Evolutionary conservation across 2,888 invertebrate genomes (phyloP).

Genomic region (Zeuzera pyrina): DNA sequence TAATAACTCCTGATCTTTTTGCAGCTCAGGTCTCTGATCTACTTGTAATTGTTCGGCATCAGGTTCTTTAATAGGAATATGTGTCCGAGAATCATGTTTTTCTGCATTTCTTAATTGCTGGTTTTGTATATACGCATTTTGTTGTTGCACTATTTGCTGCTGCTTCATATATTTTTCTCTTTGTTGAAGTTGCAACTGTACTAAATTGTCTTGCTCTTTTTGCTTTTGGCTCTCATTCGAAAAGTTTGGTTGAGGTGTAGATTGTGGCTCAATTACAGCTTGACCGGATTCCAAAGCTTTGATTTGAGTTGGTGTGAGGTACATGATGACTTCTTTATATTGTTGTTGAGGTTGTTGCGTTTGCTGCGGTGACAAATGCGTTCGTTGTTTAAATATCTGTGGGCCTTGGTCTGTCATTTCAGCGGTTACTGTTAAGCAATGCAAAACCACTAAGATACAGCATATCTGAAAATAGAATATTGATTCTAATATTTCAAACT

Average conservation of each 20-base stretch:
- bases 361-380: neutral
- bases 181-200: conserved; percentile 2
- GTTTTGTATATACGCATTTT: no score
- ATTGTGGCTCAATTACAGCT: conserved; percentile 15
- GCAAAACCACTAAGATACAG: neutral
- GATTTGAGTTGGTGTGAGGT: conserved; percentile 49
- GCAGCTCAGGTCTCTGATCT: no score
- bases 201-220: neutral
- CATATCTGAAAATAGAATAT: neutral
- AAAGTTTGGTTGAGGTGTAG: neutral
- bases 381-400: conserved; percentile 27
- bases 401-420: conserved; percentile 28
- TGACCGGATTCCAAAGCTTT: conserved; percentile 34
- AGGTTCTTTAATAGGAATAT: no score
- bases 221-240: neutral
- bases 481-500: no score
- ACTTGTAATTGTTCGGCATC: no score
- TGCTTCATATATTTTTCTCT: conserved; percentile 2
- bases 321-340: conserved; percentile 44
- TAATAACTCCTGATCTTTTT: no score
- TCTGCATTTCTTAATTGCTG: no score
- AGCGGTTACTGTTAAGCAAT: conserved; percentile 20
- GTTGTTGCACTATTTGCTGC: conserved; percentile 3
- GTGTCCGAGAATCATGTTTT: no score
- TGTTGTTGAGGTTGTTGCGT: conserved; percentile 17